These are phyloP conservation scores for Ceratosolen fusciceps DNA, from an alignment of 1,140 invertebrate genomes.

Conservation along the genomic window DNA sequence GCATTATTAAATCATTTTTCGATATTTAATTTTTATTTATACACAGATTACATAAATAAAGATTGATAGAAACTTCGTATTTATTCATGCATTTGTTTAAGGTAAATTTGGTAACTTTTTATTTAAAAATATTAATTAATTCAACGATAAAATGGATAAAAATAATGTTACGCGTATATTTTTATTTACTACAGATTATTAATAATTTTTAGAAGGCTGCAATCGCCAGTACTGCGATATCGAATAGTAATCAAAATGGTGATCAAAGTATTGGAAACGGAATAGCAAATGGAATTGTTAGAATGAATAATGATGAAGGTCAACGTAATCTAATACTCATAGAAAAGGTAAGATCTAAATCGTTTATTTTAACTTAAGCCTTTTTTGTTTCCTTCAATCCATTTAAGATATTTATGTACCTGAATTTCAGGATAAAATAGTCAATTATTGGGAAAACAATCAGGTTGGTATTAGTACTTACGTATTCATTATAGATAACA, in stretches of 20 bases:
- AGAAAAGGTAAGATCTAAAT: conserved; percentile 68
- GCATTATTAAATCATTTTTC: conserved; percentile 51
- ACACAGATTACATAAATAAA: neutral
- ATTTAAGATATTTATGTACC: too few species aligned
- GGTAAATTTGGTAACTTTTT: neutral
- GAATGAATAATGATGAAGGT: conserved; percentile 61
- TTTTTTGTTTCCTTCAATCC: too few species aligned
- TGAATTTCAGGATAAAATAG: too few species aligned
- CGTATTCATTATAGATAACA: too few species aligned
- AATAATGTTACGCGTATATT: conserved; percentile 35
- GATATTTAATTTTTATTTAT: conserved; percentile 48
- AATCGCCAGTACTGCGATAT: conserved; percentile 51
- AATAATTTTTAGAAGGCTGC: conserved; percentile 54
- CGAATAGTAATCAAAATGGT: conserved; percentile 57
- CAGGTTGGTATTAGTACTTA: too few species aligned
- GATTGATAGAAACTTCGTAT: too few species aligned
- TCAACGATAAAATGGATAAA: neutral
- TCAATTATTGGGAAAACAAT: too few species aligned
- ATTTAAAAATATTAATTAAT: neutral
- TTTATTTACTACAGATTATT: too few species aligned
- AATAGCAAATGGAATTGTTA: conserved; percentile 62
- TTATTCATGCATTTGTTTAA: too few species aligned
- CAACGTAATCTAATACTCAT: conserved; percentile 67
- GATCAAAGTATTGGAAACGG: conserved; percentile 63
- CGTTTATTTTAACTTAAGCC: too few species aligned